phyloP scores from a whole-genome alignment of 2,113 vertebrate species.

The Phrynocephalus versicolor region DNA sequence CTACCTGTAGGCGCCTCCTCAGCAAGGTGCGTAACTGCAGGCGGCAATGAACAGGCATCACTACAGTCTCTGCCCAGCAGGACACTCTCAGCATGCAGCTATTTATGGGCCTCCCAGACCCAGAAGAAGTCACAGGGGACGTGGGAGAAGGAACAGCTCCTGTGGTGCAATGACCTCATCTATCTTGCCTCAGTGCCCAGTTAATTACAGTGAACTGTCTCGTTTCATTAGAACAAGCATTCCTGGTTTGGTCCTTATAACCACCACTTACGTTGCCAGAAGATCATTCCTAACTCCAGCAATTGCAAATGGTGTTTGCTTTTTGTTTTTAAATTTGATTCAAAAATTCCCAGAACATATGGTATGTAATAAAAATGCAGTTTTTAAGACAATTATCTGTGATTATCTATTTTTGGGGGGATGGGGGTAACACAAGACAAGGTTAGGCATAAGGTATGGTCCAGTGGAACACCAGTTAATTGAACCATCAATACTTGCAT shows the following conservation, averaged over 20 bases:
- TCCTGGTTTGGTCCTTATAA: not conserved
- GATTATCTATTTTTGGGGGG: too few species aligned
- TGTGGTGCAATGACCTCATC: slow-evolving; percentile 3
- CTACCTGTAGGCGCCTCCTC: not conserved
- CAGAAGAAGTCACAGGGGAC: not conserved
- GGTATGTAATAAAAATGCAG: too few species aligned
- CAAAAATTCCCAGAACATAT: too few species aligned
- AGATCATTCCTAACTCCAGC: not conserved
- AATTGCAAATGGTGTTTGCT: not conserved
- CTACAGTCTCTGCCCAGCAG: not conserved
- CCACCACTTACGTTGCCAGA: not conserved
- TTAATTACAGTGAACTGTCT: not conserved
- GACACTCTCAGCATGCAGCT: not conserved
- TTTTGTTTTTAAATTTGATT: too few species aligned
- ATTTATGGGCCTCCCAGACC: slow-evolving; percentile 1
- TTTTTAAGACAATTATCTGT: too few species aligned
- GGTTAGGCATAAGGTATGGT: too few species aligned
- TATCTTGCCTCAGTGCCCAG: not conserved
- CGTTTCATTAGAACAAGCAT: not conserved
- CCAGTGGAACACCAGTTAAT: too few species aligned
- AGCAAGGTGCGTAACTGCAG: not conserved
- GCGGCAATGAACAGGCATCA: not conserved
- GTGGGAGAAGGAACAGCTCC: not conserved
- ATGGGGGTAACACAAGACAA: too few species aligned
- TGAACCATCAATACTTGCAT: too few species aligned